These are phyloP conservation scores for Sebastes schlegelii DNA, from an alignment of 2,113 vertebrate genomes.

Conservation along the genomic window DNA sequence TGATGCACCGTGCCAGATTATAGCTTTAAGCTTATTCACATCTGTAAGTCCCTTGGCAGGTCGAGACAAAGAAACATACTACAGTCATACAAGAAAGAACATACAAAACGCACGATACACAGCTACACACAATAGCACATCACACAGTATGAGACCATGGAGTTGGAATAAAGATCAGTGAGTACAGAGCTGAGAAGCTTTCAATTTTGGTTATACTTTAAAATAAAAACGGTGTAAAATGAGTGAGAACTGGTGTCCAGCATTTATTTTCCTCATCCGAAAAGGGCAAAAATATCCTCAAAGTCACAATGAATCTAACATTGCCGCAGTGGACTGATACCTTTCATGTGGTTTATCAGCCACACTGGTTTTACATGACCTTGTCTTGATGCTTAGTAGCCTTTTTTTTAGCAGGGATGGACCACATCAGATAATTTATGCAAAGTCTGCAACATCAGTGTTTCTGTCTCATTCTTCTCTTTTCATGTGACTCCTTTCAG, in stretches of 20 bases:
- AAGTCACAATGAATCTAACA: constrained; percentile 2
- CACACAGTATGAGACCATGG: no score
- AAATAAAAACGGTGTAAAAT: no score
- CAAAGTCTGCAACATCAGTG: constrained; percentile 31
- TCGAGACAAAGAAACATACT: no score
- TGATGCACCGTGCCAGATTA: not conserved
- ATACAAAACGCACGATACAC: no score
- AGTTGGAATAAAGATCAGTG: no score
- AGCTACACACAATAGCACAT: no score
- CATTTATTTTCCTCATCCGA: no score
- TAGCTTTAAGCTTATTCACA: not conserved
- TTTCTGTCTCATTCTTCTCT: constrained; percentile 9
- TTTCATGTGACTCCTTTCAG: constrained; percentile 74
- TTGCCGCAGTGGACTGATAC: constrained; percentile 37
- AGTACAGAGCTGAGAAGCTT: no score
- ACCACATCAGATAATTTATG: constrained; percentile 63
- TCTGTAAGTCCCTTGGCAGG: not conserved
- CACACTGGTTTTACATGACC: constrained; percentile 45
- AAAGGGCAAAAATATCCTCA: not conserved
- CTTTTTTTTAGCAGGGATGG: constrained; percentile 23
- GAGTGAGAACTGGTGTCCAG: no score
- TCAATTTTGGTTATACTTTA: no score
- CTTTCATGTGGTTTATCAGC: constrained; percentile 26
- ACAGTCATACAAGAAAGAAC: no score
- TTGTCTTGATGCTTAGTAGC: constrained; percentile 56